Evolutionary conservation across 2,797 vertebrate genomes (phyloP).

Genomic region (Girardinus metallicus): DNA sequence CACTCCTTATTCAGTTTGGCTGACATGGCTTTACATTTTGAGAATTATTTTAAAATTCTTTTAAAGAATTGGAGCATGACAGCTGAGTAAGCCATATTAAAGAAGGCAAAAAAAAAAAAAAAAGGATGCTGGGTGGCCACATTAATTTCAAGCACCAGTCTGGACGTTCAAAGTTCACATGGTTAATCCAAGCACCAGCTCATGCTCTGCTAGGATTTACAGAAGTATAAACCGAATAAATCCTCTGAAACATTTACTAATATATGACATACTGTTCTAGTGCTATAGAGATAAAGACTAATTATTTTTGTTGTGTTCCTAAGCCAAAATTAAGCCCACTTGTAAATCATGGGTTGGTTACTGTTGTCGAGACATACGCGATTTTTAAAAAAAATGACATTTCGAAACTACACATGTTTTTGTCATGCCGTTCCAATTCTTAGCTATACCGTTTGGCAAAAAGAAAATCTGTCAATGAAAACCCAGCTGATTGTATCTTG

Average conservation of each 20-base stretch:
- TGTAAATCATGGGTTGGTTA: too few species aligned
- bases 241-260: constrained; percentile 19
- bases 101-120: not conserved
- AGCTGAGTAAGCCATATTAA: constrained; percentile 27
- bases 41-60: constrained; percentile 30
- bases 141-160: constrained; percentile 39
- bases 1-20: constrained; percentile 55
- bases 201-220: constrained; percentile 52
- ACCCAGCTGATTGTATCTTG: not conserved
- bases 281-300: not conserved
- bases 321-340: too few species aligned
- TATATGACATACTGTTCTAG: not conserved
- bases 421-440: not conserved
- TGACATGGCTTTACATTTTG: constrained; percentile 50
- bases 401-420: not conserved
- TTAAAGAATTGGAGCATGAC: constrained; percentile 37
- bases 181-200: constrained; percentile 54
- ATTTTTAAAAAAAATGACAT: too few species aligned
- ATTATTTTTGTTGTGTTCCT: constrained; percentile 1
- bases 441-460: not conserved
- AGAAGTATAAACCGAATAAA: constrained; percentile 25
- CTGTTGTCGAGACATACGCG: too few species aligned
- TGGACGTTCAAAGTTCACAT: constrained; percentile 60
- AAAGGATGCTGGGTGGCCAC: constrained; percentile 42
- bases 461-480: not conserved